Percentiles rank a stretch among this genome's conserved stretches.
Conservation (phyloP, 2,113 vertebrate species). For the Nyctibius bracteatus region DNA sequence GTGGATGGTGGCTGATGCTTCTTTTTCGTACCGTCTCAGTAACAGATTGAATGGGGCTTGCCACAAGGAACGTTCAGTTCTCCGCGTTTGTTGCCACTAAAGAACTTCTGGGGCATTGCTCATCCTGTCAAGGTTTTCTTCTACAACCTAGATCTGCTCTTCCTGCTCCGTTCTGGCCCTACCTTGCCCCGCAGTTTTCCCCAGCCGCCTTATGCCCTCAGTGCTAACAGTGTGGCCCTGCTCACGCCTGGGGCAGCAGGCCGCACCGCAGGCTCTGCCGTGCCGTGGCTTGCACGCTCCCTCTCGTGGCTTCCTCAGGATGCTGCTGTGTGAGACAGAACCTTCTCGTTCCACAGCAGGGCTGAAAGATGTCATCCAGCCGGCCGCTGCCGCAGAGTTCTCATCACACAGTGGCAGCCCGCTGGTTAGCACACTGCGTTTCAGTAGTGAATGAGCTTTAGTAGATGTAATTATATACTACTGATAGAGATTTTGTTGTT, state of each 20-base stretch:
- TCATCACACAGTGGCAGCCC: neutral
- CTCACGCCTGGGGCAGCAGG: fast-evolving
- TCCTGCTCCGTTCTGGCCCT: neutral
- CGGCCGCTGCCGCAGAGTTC: neutral
- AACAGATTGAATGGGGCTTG: neutral
- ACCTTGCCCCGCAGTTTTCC: neutral
- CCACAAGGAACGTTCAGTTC: neutral
- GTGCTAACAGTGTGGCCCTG: too few relatives aligned
- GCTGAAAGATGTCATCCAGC: neutral
- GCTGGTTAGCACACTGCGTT: neutral
- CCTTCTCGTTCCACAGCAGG: neutral
- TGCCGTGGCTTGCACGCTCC: neutral
- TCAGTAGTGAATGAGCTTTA: neutral
- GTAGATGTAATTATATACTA: neutral
- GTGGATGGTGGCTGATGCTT: neutral
- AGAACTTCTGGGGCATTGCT: neutral
- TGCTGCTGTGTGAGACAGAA: neutral
- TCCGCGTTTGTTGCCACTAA: neutral
- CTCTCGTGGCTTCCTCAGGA: neutral
- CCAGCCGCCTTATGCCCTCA: neutral
- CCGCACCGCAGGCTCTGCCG: neutral
- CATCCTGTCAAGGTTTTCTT: neutral
- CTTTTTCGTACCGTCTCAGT: neutral
- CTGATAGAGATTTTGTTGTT: neutral
- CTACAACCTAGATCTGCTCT: neutral